Evolutionary conservation across 2,113 vertebrate genomes (phyloP).

Genomic region (Nicator chloris): DNA sequence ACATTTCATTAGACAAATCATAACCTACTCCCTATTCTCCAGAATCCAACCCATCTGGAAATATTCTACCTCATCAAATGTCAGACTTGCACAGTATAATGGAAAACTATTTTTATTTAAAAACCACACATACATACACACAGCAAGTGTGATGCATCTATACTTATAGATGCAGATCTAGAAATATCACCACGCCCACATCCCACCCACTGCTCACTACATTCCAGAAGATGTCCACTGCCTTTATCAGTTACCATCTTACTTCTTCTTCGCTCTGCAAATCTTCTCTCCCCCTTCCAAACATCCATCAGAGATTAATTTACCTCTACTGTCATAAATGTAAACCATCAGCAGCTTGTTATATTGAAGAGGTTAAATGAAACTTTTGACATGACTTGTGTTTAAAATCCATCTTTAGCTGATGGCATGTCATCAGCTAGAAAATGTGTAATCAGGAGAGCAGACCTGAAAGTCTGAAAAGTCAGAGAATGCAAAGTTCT

Average conservation of each 20-base stretch:
- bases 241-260: slow-evolving; percentile 25
- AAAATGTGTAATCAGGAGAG: slow-evolving; percentile 69
- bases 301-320: slow-evolving; percentile 62
- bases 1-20: slow-evolving; percentile 68
- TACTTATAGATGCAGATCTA: slow-evolving; percentile 36
- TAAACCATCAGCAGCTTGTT: slow-evolving; percentile 68
- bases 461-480: slow-evolving; percentile 64
- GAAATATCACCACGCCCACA: slow-evolving; percentile 55
- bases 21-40: slow-evolving; percentile 44
- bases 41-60: slow-evolving; percentile 65
- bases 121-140: slow-evolving; percentile 14
- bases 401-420: slow-evolving; percentile 70
- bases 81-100: slow-evolving; percentile 32
- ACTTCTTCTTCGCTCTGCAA: not conserved
- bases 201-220: slow-evolving; percentile 6
- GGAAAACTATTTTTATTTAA: slow-evolving; percentile 44
- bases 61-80: slow-evolving; percentile 66
- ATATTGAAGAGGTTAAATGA: slow-evolving; percentile 68
- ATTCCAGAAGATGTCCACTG: slow-evolving; percentile 49
- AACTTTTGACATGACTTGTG: slow-evolving; percentile 70
- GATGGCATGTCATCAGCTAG: slow-evolving; percentile 68
- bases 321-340: slow-evolving; percentile 62
- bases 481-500: slow-evolving; percentile 62
- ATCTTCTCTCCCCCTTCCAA: slow-evolving; percentile 33
- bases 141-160: not conserved